Percentiles rank a stretch among this genome's conserved stretches.
phyloP scores from a whole-genome alignment of 2,797 vertebrate genomes.

The Smutsia gigantea region DNA sequence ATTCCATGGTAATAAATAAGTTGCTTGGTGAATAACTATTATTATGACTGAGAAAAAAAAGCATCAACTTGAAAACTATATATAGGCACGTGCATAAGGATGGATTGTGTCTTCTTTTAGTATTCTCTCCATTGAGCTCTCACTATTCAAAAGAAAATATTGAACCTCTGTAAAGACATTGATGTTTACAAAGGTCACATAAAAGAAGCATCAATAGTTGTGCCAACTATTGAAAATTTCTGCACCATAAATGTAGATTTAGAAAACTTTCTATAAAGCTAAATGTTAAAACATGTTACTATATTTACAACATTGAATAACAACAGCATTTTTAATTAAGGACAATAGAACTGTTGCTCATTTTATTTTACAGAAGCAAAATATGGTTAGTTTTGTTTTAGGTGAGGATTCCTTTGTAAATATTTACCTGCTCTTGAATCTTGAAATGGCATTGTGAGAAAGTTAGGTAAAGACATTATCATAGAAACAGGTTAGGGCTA shows the following conservation, averaged over 20 bases:
- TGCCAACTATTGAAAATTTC: conserved; percentile 42
- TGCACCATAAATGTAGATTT: not conserved
- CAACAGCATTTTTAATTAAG: not conserved
- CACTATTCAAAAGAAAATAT: conserved; percentile 54
- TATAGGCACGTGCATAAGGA: not conserved
- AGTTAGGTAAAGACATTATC: not conserved
- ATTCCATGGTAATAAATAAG: not conserved
- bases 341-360: not conserved
- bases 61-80: not conserved
- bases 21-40: conserved; percentile 10
- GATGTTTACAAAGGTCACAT: conserved; percentile 68
- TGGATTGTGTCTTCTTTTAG: not conserved
- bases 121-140: conserved; percentile 21
- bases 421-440: not conserved
- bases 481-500: not conserved
- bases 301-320: not conserved
- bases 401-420: not conserved
- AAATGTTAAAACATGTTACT: not conserved
- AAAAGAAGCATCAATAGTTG: conserved; percentile 47
- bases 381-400: conserved; percentile 1
- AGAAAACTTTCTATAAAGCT: not conserved
- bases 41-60: not conserved
- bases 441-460: not conserved
- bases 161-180: conserved; percentile 37
- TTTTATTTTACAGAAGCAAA: conserved; percentile 18